Conservation (phyloP, 2,888 invertebrate genomes). For the Caenorhabditis angaria region DNA sequence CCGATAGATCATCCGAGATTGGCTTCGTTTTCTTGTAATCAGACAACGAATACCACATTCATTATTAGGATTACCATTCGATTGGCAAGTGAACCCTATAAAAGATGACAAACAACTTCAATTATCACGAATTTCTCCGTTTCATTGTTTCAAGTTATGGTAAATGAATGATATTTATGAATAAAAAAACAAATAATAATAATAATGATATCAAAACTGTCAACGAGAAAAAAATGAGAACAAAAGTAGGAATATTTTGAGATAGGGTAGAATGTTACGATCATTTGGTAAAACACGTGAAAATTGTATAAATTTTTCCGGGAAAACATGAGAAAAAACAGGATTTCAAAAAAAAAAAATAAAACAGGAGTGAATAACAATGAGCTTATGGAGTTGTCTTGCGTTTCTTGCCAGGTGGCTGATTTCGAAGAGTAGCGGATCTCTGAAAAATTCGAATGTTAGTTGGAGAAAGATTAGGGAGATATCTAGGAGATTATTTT, state of each 20-base stretch:
- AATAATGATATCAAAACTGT: not conserved
- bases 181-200: not conserved
- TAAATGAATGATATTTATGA: slow-evolving; percentile 6
- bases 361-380: not conserved
- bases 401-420: no score
- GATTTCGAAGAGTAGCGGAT: no score
- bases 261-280: no score
- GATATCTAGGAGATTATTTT: no score
- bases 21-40: slow-evolving; percentile 63
- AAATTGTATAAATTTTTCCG: not conserved
- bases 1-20: slow-evolving; percentile 58
- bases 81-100: slow-evolving; percentile 59
- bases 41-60: slow-evolving; percentile 66
- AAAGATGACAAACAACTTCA: slow-evolving; percentile 44
- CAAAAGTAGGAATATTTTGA: no score
- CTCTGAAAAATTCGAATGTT: no score
- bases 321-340: not conserved
- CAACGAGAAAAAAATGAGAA: no score
- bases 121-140: slow-evolving; percentile 45
- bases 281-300: not conserved
- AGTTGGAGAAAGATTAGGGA: no score
- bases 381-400: not conserved
- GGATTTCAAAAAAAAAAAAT: not conserved
- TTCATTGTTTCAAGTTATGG: slow-evolving; percentile 54
- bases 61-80: slow-evolving; percentile 58